A percentile compares a stretch with the other conserved stretches of the same genome.
These are phyloP conservation scores for Ictalurus punctatus DNA, from an alignment of 2,113 vertebrate genomes.

Conservation along the genomic window DNA sequence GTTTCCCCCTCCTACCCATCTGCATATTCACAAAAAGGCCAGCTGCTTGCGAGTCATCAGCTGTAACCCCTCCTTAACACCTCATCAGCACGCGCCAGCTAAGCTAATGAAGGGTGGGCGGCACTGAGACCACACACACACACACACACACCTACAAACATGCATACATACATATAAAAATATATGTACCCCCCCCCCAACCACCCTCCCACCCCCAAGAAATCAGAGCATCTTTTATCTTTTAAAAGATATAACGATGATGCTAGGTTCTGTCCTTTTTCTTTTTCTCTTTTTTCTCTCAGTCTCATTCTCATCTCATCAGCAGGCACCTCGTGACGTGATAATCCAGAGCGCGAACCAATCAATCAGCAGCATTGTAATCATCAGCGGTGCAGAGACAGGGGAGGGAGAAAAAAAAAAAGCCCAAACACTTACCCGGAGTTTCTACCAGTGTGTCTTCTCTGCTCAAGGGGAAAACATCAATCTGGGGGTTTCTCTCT, in stretches of 20 bases:
- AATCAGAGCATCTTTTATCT: neutral
- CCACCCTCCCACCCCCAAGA: neutral
- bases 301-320: slow-evolving; percentile 72
- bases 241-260: neutral
- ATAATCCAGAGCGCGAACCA: slow-evolving; percentile 79
- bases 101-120: slow-evolving; percentile 61
- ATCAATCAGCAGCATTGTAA: slow-evolving; percentile 81
- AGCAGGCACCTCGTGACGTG: slow-evolving; percentile 80
- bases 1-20: slow-evolving; percentile 67
- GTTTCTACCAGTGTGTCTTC: slow-evolving; percentile 71
- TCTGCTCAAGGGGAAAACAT: slow-evolving; percentile 66
- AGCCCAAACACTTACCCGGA: slow-evolving; percentile 77
- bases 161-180: slow-evolving; percentile 44
- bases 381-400: slow-evolving; percentile 65
- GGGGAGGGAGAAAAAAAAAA: slow-evolving; percentile 54
- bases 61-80: slow-evolving; percentile 66
- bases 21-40: slow-evolving; percentile 80
- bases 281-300: slow-evolving; percentile 45
- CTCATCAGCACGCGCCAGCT: slow-evolving; percentile 70
- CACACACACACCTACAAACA: slow-evolving; percentile 45
- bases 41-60: slow-evolving; percentile 66
- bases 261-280: neutral
- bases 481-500: slow-evolving; percentile 64
- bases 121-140: slow-evolving; percentile 46
- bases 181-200: neutral